These are phyloP conservation scores for Clangula hyemalis DNA, from an alignment of 2,797 vertebrate species.

Conservation along the genomic window DNA sequence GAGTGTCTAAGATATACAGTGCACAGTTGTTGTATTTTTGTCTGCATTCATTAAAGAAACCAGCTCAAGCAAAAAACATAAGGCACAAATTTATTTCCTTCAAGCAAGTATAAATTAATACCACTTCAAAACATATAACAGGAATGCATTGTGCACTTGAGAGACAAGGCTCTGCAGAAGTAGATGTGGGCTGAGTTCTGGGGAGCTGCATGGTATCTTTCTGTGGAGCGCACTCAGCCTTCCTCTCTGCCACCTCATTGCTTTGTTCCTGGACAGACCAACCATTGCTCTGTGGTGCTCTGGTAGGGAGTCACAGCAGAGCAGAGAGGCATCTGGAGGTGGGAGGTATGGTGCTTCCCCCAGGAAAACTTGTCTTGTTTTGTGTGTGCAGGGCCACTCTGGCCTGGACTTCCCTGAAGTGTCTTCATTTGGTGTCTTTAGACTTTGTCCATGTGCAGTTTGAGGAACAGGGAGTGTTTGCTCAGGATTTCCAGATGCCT, in stretches of 20 bases:
- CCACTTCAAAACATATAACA: neutral
- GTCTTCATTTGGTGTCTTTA: neutral
- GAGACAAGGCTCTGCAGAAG: neutral
- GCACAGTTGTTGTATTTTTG: neutral
- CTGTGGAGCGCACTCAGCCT: neutral
- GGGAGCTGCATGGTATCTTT: accelerated
- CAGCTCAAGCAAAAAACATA: neutral
- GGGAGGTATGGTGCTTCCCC: neutral
- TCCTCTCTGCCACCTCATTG: neutral
- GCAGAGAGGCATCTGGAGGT: neutral
- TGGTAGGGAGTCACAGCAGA: neutral
- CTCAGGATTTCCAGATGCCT: neutral
- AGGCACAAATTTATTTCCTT: neutral
- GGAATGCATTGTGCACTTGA: neutral
- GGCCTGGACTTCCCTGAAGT: neutral
- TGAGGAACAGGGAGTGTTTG: neutral
- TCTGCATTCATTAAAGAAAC: neutral
- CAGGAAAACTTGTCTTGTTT: accelerated
- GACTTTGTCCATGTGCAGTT: neutral
- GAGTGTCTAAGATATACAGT: neutral
- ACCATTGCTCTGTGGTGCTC: neutral
- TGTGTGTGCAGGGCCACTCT: accelerated
- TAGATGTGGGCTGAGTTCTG: accelerated
- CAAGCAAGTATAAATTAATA: neutral
- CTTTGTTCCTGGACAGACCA: neutral